A percentile compares a stretch with the other conserved stretches of the same genome.
Evolutionary conservation across 2,113 vertebrate species (phyloP).

Genomic region (Meleagris gallopavo): DNA sequence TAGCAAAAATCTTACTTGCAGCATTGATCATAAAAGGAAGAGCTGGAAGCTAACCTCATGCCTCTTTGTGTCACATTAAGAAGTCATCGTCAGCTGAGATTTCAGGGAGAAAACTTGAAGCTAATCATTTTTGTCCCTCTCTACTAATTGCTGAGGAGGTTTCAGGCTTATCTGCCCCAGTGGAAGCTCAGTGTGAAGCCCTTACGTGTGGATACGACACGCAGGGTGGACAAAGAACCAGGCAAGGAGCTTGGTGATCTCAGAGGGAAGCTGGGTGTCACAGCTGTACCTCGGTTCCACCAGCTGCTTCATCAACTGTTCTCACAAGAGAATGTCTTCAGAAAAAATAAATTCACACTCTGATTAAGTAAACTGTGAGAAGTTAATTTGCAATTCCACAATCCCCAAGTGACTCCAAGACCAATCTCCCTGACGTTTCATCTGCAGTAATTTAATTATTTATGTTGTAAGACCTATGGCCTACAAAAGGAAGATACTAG

Average conservation of each 20-base stretch:
- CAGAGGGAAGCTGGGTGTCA: not conserved
- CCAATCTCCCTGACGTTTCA: not conserved
- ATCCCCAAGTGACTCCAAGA: not conserved
- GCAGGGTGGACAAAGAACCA: not conserved
- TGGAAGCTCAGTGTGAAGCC: not conserved
- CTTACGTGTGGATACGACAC: accelerated
- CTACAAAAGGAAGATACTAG: not conserved
- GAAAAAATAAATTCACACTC: constrained; percentile 19
- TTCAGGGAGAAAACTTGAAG: not conserved
- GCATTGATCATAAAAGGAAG: not conserved
- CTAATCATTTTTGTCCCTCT: not conserved
- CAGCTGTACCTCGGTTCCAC: constrained; percentile 6
- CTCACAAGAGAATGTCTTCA: not conserved
- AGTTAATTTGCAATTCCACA: not conserved
- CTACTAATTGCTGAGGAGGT: not conserved
- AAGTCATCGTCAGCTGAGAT: not conserved
- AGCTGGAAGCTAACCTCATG: not conserved
- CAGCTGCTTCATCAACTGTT: not conserved
- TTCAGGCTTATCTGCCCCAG: not conserved
- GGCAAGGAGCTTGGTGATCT: not conserved
- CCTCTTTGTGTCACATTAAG: not conserved
- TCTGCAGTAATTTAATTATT: not conserved
- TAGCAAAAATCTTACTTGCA: not conserved
- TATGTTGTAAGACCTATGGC: not conserved
- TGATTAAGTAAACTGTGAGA: constrained; percentile 21